A percentile compares a stretch with the other conserved stretches of the same genome.
Conservation (phyloP, 2,797 vertebrate genomes). For the Euthynnus affinis region DNA sequence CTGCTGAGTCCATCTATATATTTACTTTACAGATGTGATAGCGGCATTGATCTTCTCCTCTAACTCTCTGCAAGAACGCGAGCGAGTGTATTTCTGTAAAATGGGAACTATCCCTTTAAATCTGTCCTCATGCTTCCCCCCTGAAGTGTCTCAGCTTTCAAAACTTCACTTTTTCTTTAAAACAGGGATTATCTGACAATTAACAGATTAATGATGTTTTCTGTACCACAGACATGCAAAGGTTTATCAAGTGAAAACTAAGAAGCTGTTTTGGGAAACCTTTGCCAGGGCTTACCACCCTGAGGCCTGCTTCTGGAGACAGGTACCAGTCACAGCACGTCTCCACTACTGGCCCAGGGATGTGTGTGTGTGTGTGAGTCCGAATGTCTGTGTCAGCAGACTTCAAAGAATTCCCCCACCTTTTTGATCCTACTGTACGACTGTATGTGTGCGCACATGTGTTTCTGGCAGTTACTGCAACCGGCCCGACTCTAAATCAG, state of each 20-base stretch:
- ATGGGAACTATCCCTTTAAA: conserved; percentile 2
- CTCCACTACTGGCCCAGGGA: conserved; percentile 42
- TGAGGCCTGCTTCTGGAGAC: conserved; percentile 60
- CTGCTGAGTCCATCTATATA: no score
- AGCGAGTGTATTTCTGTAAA: not conserved
- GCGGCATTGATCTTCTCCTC: no score
- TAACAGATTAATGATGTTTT: conserved; percentile 51
- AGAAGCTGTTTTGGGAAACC: conserved; percentile 59
- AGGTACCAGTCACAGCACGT: conserved; percentile 73
- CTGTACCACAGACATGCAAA: conserved; percentile 30
- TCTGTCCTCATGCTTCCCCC: not conserved
- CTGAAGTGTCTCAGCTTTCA: not conserved
- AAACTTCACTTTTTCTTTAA: conserved; percentile 7
- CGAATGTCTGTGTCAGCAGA: conserved; percentile 47
- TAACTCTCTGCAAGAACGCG: not conserved
- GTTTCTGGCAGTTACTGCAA: conserved; percentile 5
- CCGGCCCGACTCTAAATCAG: not conserved
- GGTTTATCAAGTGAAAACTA: conserved; percentile 55
- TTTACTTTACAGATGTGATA: no score
- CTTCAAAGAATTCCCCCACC: conserved; percentile 58
- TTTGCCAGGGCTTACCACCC: conserved; percentile 41
- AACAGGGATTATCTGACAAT: conserved; percentile 16
- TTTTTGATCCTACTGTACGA: conserved; percentile 49
- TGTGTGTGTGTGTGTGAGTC: conserved; percentile 32
- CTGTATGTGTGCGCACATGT: not conserved